Evolutionary conservation across 1,140 invertebrate species (phyloP).

Genomic region (Halesus radiatus): DNA sequence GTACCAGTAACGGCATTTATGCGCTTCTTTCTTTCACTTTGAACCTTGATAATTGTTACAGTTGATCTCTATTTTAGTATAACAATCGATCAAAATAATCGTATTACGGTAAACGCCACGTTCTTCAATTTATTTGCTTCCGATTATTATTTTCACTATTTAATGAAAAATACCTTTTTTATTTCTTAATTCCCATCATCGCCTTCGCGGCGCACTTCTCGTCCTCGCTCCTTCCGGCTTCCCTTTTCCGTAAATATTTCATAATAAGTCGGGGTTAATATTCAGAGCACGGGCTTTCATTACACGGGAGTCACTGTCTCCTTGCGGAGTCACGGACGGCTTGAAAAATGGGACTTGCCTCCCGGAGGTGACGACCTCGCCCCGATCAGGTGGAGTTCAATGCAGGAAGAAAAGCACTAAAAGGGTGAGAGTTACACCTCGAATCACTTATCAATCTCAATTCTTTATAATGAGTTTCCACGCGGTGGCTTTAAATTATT

Average conservation of each 20-base stretch:
- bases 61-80: no score
- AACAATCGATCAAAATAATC: no score
- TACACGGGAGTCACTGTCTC: constrained; percentile 34
- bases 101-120: no score
- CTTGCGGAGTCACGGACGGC: constrained; percentile 20
- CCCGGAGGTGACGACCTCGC: not conserved
- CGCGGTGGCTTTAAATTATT: no score
- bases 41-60: no score
- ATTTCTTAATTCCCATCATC: not conserved
- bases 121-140: no score
- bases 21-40: no score
- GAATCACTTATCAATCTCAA: no score
- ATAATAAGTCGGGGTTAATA: constrained; percentile 45
- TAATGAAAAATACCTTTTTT: not conserved
- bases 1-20: no score
- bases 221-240: not conserved
- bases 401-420: not conserved
- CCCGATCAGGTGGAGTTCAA: no score
- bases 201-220: not conserved
- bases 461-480: no score
- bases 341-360: constrained; percentile 35
- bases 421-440: not conserved
- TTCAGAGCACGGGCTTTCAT: constrained; percentile 42
- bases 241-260: constrained; percentile 39
- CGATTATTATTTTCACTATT: no score